Conservation (phyloP, 2,888 invertebrate genomes). For the Drosophila multiciliata region DNA sequence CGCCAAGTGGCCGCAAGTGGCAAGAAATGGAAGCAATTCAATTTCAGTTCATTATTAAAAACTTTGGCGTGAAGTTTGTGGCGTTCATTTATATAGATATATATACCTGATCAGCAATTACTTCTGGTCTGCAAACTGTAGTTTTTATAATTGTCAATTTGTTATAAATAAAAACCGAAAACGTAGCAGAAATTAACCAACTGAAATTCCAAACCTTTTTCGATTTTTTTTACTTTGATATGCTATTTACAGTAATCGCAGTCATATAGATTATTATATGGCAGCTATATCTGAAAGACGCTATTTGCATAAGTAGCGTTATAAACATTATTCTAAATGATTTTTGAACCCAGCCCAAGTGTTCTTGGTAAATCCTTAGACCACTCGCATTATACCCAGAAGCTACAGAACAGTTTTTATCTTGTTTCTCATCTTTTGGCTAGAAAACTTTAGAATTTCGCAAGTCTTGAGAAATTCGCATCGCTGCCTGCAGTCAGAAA, state of each 20-base stretch:
- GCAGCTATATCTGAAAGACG: neutral
- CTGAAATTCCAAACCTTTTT: neutral
- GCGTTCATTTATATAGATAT: neutral
- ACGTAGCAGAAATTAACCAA: neutral
- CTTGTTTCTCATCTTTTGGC: constrained; percentile 5
- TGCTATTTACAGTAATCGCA: neutral
- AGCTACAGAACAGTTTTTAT: constrained; percentile 46
- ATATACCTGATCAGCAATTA: neutral
- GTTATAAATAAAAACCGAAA: neutral
- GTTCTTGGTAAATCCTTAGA: constrained; percentile 2
- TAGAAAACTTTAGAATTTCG: constrained; percentile 28
- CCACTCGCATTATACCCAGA: constrained; percentile 19
- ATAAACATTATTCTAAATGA: neutral
- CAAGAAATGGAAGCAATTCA: constrained; percentile 15
- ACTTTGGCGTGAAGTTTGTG: neutral
- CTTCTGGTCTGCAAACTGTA: neutral
- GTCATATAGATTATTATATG: neutral
- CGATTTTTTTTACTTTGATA: no score
- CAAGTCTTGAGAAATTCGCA: constrained; percentile 12
- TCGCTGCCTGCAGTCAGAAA: constrained; percentile 41
- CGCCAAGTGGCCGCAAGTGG: constrained; percentile 15
- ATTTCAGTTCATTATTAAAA: neutral
- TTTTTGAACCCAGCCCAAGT: neutral
- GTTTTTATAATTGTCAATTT: neutral
- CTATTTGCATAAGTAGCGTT: neutral